Conservation (phyloP, 2,797 vertebrate genomes). For the Ciconia nigra region DNA sequence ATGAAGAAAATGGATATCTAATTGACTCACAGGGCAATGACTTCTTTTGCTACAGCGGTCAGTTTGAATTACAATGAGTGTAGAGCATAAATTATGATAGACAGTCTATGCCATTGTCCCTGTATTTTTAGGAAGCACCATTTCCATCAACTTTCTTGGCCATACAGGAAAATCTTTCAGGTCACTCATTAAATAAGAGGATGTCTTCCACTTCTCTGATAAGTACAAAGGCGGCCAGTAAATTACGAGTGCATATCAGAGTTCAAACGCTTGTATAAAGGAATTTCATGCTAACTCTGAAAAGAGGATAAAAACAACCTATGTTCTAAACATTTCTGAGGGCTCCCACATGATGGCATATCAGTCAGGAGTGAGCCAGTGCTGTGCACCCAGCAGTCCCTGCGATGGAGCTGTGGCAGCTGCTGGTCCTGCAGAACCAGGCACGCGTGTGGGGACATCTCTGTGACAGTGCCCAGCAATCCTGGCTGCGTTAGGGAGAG, state of each 20-base stretch:
- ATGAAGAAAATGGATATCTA: neutral
- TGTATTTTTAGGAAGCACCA: neutral
- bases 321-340: neutral
- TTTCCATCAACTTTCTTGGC: neutral
- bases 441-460: accelerated
- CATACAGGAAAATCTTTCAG: neutral
- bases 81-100: neutral
- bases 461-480: neutral
- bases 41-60: neutral
- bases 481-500: neutral
- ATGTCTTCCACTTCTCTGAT: neutral
- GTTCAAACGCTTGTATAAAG: neutral
- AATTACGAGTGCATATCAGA: neutral
- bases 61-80: neutral
- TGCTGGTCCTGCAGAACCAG: neutral
- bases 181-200: neutral
- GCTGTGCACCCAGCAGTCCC: accelerated
- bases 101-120: neutral
- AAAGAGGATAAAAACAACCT: neutral
- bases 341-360: neutral
- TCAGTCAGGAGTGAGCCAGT: neutral
- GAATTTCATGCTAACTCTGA: neutral
- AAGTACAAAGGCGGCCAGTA: neutral
- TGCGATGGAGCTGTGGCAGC: neutral
- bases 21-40: neutral